Evolutionary conservation across 2,888 invertebrate species (phyloP).

Genomic region (Hemistola chrysoprasaria): DNA sequence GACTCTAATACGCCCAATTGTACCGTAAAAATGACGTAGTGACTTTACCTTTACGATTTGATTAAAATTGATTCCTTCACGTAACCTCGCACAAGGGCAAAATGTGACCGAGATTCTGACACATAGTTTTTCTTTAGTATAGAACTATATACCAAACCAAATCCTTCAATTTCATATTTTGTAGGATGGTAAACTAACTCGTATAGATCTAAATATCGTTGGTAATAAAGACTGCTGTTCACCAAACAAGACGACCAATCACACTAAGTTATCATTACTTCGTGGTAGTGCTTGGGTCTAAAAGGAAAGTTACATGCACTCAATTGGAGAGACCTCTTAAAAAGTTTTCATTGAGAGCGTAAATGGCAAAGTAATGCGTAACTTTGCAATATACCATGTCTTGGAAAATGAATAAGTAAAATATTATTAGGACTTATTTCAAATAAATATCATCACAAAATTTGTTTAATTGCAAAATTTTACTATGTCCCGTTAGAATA

Average conservation of each 20-base stretch:
- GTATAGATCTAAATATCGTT: constrained; percentile 26
- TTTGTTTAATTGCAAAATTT: constrained; percentile 53
- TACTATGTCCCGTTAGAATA: constrained; percentile 25
- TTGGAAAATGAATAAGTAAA: constrained; percentile 60
- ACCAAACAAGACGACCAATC: constrained; percentile 45
- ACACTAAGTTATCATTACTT: constrained; percentile 53
- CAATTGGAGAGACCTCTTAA: constrained; percentile 54
- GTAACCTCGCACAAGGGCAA: constrained; percentile 10
- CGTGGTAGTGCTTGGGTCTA: constrained; percentile 39
- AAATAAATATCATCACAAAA: constrained; percentile 51
- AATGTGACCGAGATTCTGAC: constrained; percentile 9
- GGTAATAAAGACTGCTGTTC: constrained; percentile 36
- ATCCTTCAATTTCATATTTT: too few species aligned
- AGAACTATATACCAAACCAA: too few species aligned
- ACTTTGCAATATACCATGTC: constrained; percentile 64
- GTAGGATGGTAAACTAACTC: too few species aligned
- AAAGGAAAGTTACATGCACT: constrained; percentile 67
- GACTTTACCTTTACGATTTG: constrained; percentile 29
- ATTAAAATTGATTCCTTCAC: constrained; percentile 24
- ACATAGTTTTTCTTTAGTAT: neutral
- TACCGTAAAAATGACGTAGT: constrained; percentile 29
- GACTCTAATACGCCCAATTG: constrained; percentile 30
- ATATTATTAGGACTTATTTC: constrained; percentile 62
- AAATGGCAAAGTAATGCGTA: constrained; percentile 50
- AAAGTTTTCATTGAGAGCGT: constrained; percentile 52